Evolutionary conservation across 2,113 vertebrate species (phyloP).

Genomic region (Sapajus apella): DNA sequence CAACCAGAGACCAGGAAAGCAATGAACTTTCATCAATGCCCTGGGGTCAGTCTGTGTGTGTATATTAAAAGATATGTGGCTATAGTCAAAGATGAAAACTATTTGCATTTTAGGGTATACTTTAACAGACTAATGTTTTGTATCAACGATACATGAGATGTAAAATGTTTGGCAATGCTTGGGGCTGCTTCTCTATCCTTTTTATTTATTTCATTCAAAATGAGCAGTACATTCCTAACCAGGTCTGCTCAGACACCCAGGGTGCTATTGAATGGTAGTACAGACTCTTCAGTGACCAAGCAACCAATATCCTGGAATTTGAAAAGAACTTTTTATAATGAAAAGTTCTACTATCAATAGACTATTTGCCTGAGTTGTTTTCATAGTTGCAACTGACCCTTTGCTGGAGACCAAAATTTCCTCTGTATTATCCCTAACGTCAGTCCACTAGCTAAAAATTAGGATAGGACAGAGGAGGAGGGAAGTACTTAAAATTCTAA

Average conservation of each 20-base stretch:
- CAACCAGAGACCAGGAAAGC: background rate
- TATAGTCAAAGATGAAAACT: slow-evolving; percentile 41
- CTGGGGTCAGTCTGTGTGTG: background rate
- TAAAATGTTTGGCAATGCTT: slow-evolving; percentile 45
- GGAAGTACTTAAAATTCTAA: slow-evolving; percentile 31
- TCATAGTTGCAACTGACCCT: slow-evolving; percentile 50
- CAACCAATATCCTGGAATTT: slow-evolving; percentile 71
- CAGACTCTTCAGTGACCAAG: slow-evolving; percentile 72
- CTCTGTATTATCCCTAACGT: slow-evolving; percentile 29
- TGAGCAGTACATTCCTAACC: slow-evolving; percentile 71
- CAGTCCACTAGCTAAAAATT: slow-evolving; percentile 25
- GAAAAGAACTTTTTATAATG: slow-evolving; percentile 71
- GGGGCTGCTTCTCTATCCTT: slow-evolving; percentile 40
- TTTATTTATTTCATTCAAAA: slow-evolving; percentile 57
- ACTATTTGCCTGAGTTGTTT: slow-evolving; percentile 62
- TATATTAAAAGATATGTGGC: background rate
- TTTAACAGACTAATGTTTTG: slow-evolving; percentile 36
- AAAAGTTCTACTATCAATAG: slow-evolving; percentile 65
- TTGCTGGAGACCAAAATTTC: slow-evolving; percentile 51
- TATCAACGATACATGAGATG: background rate
- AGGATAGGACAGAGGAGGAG: background rate
- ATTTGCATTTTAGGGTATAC: background rate
- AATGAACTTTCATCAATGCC: background rate
- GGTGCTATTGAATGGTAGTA: slow-evolving; percentile 60
- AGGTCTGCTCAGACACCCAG: slow-evolving; percentile 69